Conservation (phyloP, 1,140 invertebrate genomes). For the Lordiphosa collinella region DNA sequence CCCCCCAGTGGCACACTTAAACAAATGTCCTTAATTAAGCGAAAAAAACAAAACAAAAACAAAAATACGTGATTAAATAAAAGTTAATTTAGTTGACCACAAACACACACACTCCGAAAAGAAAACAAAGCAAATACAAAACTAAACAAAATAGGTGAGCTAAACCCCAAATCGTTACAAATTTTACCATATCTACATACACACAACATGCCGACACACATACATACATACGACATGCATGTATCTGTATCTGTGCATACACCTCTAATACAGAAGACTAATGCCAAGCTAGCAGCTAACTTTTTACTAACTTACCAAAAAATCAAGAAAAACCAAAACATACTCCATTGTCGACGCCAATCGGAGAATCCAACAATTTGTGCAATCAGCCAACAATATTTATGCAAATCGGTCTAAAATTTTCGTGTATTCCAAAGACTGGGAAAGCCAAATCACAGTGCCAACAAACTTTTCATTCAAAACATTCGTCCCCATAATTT, state of each 20-base stretch:
- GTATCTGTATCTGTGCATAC: constrained; percentile 26
- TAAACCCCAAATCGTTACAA: constrained; percentile 79
- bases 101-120: constrained; percentile 33
- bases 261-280: constrained; percentile 59
- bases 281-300: constrained; percentile 58
- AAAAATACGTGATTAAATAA: constrained; percentile 52
- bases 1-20: constrained; percentile 40
- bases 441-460: no score
- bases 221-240: constrained; percentile 9
- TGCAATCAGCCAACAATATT: constrained; percentile 21
- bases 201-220: constrained; percentile 31
- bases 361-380: constrained; percentile 13
- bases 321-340: constrained; percentile 15
- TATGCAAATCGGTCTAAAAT: background rate
- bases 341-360: constrained; percentile 40
- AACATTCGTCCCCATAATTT: no score
- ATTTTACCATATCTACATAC: constrained; percentile 55
- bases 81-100: constrained; percentile 74
- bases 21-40: constrained; percentile 72
- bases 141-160: constrained; percentile 74
- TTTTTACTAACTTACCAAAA: constrained; percentile 59
- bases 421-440: background rate
- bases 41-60: constrained; percentile 27
- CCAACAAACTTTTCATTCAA: no score
- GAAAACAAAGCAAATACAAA: constrained; percentile 24